These are phyloP conservation scores for Serranus cabrilla DNA, from an alignment of 2,797 vertebrate species.

Conservation along the genomic window DNA sequence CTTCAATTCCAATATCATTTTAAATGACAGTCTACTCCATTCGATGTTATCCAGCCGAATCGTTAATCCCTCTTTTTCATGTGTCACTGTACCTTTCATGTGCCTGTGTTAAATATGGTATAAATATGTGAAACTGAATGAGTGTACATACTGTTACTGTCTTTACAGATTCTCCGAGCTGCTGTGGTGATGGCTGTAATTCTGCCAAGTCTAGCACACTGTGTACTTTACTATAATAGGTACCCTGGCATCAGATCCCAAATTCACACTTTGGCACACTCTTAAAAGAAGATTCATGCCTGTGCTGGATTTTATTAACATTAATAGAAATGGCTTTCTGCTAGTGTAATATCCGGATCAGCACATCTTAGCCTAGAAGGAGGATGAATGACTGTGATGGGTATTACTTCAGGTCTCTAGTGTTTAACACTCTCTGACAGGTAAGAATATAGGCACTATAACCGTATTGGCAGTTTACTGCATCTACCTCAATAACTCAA, in stretches of 20 bases:
- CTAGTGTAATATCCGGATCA: constrained; percentile 31
- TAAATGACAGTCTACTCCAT: not conserved
- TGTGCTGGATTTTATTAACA: constrained; percentile 55
- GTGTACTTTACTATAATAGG: constrained; percentile 66
- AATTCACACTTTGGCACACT: constrained; percentile 62
- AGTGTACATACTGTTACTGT: constrained; percentile 23
- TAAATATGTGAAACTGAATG: constrained; percentile 11
- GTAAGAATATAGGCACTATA: constrained; percentile 20
- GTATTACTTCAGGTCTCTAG: constrained; percentile 17
- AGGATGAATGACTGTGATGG: constrained; percentile 19
- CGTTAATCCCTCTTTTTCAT: not conserved
- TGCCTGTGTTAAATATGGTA: not conserved
- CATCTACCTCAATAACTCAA: constrained; percentile 1
- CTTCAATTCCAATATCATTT: too few species aligned
- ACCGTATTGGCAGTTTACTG: constrained; percentile 19
- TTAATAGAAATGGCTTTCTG: constrained; percentile 57
- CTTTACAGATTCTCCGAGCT: constrained; percentile 42
- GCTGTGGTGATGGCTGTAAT: constrained; percentile 36
- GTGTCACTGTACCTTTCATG: not conserved
- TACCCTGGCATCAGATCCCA: constrained; percentile 58
- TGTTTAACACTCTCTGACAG: constrained; percentile 32
- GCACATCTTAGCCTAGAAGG: constrained; percentile 41
- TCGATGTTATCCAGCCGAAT: not conserved
- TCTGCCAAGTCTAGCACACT: constrained; percentile 60
- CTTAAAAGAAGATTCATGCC: constrained; percentile 61